Percentiles rank a stretch among this genome's conserved stretches.
Conservation (phyloP, 2,113 vertebrate species). For the Trematocara unimaculatum region DNA sequence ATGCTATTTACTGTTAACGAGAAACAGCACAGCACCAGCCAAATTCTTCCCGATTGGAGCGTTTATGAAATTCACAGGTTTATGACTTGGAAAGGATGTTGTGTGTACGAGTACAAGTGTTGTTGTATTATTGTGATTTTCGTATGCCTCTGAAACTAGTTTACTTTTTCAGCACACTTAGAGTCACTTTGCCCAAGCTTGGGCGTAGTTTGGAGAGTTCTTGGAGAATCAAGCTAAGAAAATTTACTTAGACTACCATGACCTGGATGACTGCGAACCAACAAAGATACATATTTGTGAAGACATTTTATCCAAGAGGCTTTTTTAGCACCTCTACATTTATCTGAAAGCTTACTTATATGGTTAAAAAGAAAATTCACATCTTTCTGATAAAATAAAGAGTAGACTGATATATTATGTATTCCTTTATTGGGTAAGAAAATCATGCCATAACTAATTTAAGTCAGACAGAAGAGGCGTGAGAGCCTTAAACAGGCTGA, state of each 20-base stretch:
- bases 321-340: background rate
- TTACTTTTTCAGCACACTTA: background rate
- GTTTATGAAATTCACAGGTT: slow-evolving; percentile 58
- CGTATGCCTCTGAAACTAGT: background rate
- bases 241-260: background rate
- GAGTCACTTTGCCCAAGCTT: background rate
- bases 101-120: slow-evolving; percentile 32
- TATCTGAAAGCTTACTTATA: background rate
- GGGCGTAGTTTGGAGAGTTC: background rate
- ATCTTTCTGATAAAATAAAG: background rate
- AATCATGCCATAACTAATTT: background rate
- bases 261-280: background rate
- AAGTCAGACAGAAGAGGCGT: background rate
- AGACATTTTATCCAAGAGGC: background rate
- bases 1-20: slow-evolving; percentile 79
- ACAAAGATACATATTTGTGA: background rate
- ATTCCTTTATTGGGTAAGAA: background rate
- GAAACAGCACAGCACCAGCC: slow-evolving; percentile 73
- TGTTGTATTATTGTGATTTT: background rate
- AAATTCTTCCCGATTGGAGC: slow-evolving; percentile 65
- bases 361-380: background rate
- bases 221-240: background rate
- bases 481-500: background rate
- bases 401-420: background rate
- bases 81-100: slow-evolving; percentile 79